phyloP scores from a whole-genome alignment of 2,797 vertebrate genomes.

The Sylvilagus floridanus region DNA sequence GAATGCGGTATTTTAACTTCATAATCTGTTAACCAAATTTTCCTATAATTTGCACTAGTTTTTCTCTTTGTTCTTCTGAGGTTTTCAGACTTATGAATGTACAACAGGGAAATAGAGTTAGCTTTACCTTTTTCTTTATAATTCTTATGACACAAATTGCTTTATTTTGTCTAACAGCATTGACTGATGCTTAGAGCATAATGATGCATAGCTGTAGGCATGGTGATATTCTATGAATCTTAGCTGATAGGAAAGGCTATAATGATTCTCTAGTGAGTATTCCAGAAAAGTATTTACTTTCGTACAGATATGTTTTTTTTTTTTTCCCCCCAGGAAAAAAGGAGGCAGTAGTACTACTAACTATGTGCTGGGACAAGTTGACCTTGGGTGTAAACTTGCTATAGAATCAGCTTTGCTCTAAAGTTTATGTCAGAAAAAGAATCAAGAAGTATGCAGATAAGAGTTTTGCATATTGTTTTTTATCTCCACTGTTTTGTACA shows the following conservation, averaged over 20 bases:
- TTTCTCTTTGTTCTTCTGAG: not conserved
- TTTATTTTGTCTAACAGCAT: not conserved
- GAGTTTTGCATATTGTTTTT: slow-evolving; percentile 29
- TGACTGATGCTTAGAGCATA: not conserved
- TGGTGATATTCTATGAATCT: not conserved
- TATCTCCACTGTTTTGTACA: slow-evolving; percentile 31
- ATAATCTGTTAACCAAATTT: not conserved
- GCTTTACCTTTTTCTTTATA: not conserved
- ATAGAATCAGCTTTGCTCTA: not conserved
- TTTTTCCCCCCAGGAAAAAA: not conserved
- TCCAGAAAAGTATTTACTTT: slow-evolving; percentile 37
- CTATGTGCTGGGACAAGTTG: not conserved
- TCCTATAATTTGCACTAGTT: not conserved
- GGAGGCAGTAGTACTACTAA: not conserved
- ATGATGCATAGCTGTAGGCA: not conserved
- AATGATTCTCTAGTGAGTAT: not conserved
- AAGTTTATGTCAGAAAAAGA: not conserved
- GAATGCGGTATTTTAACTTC: slow-evolving; percentile 2
- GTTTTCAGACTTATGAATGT: not conserved
- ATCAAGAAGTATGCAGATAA: not conserved
- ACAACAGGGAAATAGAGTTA: not conserved
- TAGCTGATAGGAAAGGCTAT: slow-evolving; percentile 19
- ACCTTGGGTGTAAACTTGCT: not conserved
- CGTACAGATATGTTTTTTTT: not conserved
- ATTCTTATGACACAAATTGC: not conserved